Conservation (phyloP, 2,888 invertebrate genomes). For the Morpho deidamia region DNA sequence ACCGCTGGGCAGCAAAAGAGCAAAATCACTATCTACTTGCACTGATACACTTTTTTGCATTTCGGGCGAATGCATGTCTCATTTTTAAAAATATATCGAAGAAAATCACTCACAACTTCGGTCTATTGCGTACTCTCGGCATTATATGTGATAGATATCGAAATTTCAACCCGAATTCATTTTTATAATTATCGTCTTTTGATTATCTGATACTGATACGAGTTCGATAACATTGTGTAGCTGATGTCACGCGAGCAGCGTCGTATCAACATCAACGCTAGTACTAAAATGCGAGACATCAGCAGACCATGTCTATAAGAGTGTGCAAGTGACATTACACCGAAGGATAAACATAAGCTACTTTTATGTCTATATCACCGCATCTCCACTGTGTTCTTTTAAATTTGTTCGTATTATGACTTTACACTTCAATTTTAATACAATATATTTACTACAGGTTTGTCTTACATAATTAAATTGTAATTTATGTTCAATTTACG, state of each 20-base stretch:
- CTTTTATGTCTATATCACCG: constrained; percentile 10
- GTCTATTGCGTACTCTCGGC: constrained; percentile 14
- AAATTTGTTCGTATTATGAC: background rate
- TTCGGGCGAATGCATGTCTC: constrained; percentile 76
- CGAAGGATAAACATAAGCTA: constrained; percentile 28
- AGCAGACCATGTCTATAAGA: constrained; percentile 20
- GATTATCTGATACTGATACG: constrained; percentile 41
- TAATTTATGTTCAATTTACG: background rate
- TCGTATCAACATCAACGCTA: constrained; percentile 42
- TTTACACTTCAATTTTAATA: background rate
- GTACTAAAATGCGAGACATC: constrained; percentile 42
- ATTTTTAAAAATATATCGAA: constrained; percentile 66
- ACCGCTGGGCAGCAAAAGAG: constrained; percentile 86
- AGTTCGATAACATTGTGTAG: constrained; percentile 50
- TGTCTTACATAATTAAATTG: no score
- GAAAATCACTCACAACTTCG: constrained; percentile 42
- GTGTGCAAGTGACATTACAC: constrained; percentile 28
- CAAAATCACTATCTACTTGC: constrained; percentile 91
- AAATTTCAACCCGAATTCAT: constrained; percentile 30
- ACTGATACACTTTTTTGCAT: constrained; percentile 89
- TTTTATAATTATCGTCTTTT: constrained; percentile 38
- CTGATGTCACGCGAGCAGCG: constrained; percentile 40
- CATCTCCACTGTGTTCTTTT: background rate
- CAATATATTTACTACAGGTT: background rate
- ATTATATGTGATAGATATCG: constrained; percentile 11